Evolutionary conservation across 2,888 invertebrate species (phyloP), one percentile per base, ranked within the genome.

Genomic region (Apamea anceps): DNA sequence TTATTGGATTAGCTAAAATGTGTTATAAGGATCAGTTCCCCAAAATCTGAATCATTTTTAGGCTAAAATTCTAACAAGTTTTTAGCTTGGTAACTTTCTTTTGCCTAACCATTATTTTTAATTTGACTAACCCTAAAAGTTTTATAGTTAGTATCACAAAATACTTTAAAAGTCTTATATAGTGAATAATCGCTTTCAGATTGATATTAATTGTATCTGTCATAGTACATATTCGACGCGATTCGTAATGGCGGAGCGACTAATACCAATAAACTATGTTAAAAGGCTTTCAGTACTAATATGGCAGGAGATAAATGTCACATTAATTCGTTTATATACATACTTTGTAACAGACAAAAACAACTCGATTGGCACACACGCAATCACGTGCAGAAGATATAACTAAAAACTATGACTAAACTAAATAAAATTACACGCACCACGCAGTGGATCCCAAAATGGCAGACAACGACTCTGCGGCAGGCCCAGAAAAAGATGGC

Each of bases 261-360:
- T 72, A 80, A 83, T 83, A 80, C 75, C 67, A 80, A 83, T 80
- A 57, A 84, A 75, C 63, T 72, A 70, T 84, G 18, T 28, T 51
- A 63, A 25, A 72, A 85, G 42, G 51, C 81, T 75, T 85, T 80
- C n/a, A 72, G 63, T 57, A 15, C 54, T 80, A 57, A 80, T 72
- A n/a, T 4, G 32, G 0, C 25, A 54, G 13, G 54, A 57, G 37
- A 74, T 54, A 48, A 67, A 85, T 66, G 71, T 51, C 28, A 60
- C 21, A 66, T 21, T 62, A 71, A 85, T 72, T 79, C 42, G 5
- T 63, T 45, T n/a, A 57, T n/a, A 18, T 10, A 15, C 37, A 18
- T 13, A 12, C 54, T 76, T 73, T 25, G 18, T 57, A 7, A 37
- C 25, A 65, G 25, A 65, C 28, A 18, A 21, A 42, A 51, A 54